Percentiles rank a stretch among this genome's conserved stretches.
Evolutionary conservation across 2,113 vertebrate genomes (phyloP).

Genomic region (Saimiri boliviensis): DNA sequence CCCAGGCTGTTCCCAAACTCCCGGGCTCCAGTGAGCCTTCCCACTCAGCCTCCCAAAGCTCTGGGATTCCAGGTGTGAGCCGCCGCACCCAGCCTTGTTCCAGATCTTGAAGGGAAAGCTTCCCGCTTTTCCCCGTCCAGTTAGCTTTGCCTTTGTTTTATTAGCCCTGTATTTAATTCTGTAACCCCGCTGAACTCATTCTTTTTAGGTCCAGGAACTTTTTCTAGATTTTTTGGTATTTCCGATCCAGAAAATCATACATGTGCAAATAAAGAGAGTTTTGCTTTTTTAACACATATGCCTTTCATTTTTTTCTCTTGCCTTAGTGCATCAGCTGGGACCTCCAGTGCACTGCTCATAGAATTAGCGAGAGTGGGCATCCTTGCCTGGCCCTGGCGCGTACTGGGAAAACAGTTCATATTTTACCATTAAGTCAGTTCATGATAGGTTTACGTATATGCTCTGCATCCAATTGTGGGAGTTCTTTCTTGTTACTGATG

Average conservation of each 20-base stretch:
- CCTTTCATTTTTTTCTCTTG: no score
- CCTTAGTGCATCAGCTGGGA: rapidly evolving
- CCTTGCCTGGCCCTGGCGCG: not conserved
- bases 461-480: not conserved
- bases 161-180: not conserved
- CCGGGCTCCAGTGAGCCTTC: no score
- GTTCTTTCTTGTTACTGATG: not conserved
- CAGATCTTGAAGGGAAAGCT: not conserved
- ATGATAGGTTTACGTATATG: rapidly evolving
- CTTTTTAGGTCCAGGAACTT: not conserved
- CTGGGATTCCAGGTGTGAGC: no score
- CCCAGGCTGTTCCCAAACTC: no score
- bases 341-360: rapidly evolving
- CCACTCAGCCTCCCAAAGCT: no score
- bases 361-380: rapidly evolving
- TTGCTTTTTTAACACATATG: rapidly evolving
- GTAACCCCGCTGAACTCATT: not conserved
- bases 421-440: rapidly evolving
- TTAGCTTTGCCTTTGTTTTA: not conserved
- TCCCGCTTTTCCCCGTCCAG: not conserved
- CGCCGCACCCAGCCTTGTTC: not conserved
- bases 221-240: not conserved
- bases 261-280: not conserved
- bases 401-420: rapidly evolving
- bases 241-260: not conserved